Conservation (phyloP, 2,113 vertebrate species). For the Rafetus swinhoei region DNA sequence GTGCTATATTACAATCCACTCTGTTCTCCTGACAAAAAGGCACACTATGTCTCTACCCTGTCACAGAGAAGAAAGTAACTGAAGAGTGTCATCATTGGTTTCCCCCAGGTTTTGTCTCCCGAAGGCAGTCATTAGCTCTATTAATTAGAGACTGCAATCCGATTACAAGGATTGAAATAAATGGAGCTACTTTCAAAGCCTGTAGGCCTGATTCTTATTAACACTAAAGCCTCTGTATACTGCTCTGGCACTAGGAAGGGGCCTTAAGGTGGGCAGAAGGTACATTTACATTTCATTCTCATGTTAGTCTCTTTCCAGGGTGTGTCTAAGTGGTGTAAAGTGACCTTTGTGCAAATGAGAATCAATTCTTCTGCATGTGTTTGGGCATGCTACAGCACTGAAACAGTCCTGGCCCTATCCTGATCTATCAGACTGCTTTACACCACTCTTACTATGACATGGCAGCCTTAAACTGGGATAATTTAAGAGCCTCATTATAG, state of each 20-base stretch:
- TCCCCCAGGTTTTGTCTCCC: slow-evolving; percentile 27
- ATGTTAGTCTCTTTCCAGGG: not conserved
- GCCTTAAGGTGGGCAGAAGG: not conserved
- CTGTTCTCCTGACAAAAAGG: rapidly evolving
- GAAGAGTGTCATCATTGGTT: slow-evolving; percentile 13
- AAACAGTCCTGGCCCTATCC: rapidly evolving
- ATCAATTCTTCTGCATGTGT: not conserved
- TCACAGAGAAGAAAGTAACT: not conserved
- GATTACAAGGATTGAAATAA: slow-evolving; percentile 61
- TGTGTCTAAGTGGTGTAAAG: not conserved
- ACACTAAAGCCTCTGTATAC: slow-evolving; percentile 58
- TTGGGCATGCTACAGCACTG: not conserved
- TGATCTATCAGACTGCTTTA: not conserved
- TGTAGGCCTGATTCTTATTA: slow-evolving; percentile 37
- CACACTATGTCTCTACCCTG: not conserved
- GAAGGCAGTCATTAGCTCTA: slow-evolving; percentile 47
- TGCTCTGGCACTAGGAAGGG: not conserved
- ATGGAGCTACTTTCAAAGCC: slow-evolving; percentile 40
- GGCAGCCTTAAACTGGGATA: rapidly evolving
- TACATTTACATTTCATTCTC: not conserved
- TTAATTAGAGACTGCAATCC: slow-evolving; percentile 66
- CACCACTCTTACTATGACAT: rapidly evolving
- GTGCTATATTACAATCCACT: not conserved
- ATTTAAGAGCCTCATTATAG: not conserved
- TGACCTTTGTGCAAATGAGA: slow-evolving; percentile 15